Conservation (phyloP, 2,888 invertebrate species). For the Drosophila melanocephala region DNA sequence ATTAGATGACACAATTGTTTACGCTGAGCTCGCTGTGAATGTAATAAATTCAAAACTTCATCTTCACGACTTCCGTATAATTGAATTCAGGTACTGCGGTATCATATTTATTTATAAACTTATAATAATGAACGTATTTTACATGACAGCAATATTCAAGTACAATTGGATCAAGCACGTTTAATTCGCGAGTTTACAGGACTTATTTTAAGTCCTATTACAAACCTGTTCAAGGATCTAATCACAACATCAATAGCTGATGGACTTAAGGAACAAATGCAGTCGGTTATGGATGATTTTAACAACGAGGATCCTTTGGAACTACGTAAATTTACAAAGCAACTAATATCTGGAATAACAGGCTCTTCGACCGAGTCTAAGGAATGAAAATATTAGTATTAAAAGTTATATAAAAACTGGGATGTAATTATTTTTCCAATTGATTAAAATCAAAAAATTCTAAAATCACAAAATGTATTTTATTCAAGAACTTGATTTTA, state of each 20-base stretch:
- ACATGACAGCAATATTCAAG: slow-evolving; percentile 81
- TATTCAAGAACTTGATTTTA: background rate
- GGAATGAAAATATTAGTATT: slow-evolving; percentile 11
- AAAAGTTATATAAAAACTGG: background rate
- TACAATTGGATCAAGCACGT: slow-evolving; percentile 82
- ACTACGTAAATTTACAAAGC: slow-evolving; percentile 79
- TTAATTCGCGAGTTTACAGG: slow-evolving; percentile 82
- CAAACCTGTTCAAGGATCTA: slow-evolving; percentile 83
- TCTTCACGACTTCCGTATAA: slow-evolving; percentile 83
- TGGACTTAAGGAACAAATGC: slow-evolving; percentile 83
- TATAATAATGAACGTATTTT: slow-evolving; percentile 8
- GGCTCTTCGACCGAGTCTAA: slow-evolving; percentile 43
- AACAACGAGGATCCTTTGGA: slow-evolving; percentile 83
- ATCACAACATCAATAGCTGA: slow-evolving; percentile 85
- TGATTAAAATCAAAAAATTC: background rate
- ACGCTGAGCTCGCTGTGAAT: slow-evolving; percentile 83
- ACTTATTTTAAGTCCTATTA: slow-evolving; percentile 84
- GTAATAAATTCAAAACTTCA: slow-evolving; percentile 76
- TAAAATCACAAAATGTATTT: background rate
- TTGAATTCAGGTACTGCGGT: slow-evolving; percentile 78
- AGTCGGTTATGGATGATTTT: slow-evolving; percentile 83
- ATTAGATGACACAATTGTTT: slow-evolving; percentile 81
- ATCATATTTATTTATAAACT: slow-evolving; percentile 1
- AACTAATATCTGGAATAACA: slow-evolving; percentile 80
- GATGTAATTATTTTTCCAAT: background rate